Evolutionary conservation across 2,797 vertebrate genomes (phyloP), one percentile per base, ranked within the genome.

Genomic region (Coilia nasus): DNA sequence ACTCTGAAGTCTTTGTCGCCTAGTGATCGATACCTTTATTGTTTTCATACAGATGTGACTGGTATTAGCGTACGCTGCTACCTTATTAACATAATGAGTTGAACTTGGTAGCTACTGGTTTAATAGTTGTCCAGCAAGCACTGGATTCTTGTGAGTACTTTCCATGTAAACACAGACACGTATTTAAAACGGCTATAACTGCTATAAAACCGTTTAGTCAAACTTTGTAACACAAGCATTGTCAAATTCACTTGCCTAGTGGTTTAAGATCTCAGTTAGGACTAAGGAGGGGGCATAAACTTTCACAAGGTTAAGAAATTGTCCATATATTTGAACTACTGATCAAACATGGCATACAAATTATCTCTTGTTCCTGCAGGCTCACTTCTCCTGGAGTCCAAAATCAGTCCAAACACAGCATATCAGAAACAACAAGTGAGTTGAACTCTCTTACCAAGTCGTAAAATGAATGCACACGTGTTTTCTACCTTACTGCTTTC

Each of bases 351-450:
- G 5, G 71, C 15, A 44, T 21, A 44, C 17, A 9, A 41, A 41
- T 59, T 59, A 19, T 21, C 6, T 19, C 4, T 9, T 59, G 91
- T 81, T 93, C 15, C 95, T 96, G 87, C 91, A 99, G 98, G 98
- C 90, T 99, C 98, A 3, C 93, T 99, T 35, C 93, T 99, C 71
- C 94, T 99, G 94, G 98, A 99, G 94, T 99, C 98, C 80, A 99
- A 99, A 95, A 99, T 99, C 94, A 99, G 98, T 92, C 97, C 98
- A 82, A 99, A 98, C 92, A 99, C 98, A 85, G 98, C 98, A 86
- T 99, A 99, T 97, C 98, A 99, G 92, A 99, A 99, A 95, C 98
- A 99, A 93, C 98, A 99, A 96, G 98, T 97, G 96, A 96, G 96
- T 81, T 11, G 64, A 71, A 31, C 10, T 25, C 1, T 25, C 23